Evolutionary conservation across 1,140 invertebrate species (phyloP).

Genomic region (Rhopalosiphum maidis): DNA sequence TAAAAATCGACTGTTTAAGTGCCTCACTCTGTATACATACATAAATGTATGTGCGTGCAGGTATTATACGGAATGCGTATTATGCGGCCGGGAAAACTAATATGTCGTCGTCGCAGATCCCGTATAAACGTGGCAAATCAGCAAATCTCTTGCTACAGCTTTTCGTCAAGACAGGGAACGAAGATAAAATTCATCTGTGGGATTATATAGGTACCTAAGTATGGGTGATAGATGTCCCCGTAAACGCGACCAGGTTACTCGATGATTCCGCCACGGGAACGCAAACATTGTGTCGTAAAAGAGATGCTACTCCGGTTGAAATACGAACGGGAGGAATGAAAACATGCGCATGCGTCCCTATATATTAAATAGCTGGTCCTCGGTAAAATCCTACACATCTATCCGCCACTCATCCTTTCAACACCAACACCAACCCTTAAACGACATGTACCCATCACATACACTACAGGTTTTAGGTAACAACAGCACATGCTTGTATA

Average conservation of each 20-base stretch:
- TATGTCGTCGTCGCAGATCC: neutral
- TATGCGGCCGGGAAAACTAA: neutral
- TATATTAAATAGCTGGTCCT: neutral
- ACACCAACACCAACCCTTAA: neutral
- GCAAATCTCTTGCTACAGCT: neutral
- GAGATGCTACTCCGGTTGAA: neutral
- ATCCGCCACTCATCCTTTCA: neutral
- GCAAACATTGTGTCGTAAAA: neutral
- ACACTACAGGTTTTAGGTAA: neutral
- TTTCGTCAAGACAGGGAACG: neutral
- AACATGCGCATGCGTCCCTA: neutral
- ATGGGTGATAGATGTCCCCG: neutral
- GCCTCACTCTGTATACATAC: neutral
- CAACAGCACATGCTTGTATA: neutral
- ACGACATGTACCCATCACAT: neutral
- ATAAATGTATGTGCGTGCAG: neutral
- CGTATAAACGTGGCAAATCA: neutral
- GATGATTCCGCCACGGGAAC: neutral
- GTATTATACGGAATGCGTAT: neutral
- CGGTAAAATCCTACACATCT: neutral
- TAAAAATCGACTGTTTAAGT: too few relatives aligned
- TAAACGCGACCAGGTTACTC: conserved; percentile 9
- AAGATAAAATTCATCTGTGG: neutral
- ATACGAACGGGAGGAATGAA: neutral
- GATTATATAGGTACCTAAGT: neutral